phyloP scores from a whole-genome alignment of 2,113 vertebrate species.

The Rousettus leschenaultii region DNA sequence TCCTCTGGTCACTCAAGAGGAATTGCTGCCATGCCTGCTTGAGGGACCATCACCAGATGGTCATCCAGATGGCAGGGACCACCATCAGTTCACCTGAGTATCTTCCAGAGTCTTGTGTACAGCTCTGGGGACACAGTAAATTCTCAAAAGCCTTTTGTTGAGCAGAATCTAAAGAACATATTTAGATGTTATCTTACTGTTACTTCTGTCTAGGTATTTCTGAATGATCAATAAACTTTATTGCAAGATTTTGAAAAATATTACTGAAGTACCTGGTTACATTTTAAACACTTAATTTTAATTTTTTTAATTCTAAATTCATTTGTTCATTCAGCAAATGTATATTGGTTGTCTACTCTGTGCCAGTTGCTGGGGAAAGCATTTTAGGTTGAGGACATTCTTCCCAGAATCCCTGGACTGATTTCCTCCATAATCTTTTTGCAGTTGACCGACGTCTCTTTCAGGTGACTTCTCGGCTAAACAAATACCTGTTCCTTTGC shows the following conservation, averaged over 20 bases:
- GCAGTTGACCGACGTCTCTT: neutral
- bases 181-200: neutral
- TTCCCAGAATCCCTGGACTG: neutral
- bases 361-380: neutral
- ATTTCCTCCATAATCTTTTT: neutral
- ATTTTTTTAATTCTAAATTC: neutral
- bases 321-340: neutral
- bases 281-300: neutral
- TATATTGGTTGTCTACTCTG: neutral
- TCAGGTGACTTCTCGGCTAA: neutral
- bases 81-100: neutral
- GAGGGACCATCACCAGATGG: neutral
- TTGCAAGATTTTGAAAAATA: slow-evolving; percentile 14
- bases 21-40: neutral
- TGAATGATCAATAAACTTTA: neutral
- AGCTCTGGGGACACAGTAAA: neutral
- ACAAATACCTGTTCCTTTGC: neutral
- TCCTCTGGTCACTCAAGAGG: neutral
- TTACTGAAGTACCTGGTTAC: neutral
- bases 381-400: neutral
- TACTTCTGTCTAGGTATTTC: slow-evolving; percentile 5
- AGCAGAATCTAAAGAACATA: slow-evolving; percentile 8
- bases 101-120: neutral
- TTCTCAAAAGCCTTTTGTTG: slow-evolving; percentile 1
- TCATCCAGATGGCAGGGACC: neutral